These are phyloP conservation scores for Nymphicus hollandicus DNA, from an alignment of 2,113 vertebrate species.

Conservation along the genomic window DNA sequence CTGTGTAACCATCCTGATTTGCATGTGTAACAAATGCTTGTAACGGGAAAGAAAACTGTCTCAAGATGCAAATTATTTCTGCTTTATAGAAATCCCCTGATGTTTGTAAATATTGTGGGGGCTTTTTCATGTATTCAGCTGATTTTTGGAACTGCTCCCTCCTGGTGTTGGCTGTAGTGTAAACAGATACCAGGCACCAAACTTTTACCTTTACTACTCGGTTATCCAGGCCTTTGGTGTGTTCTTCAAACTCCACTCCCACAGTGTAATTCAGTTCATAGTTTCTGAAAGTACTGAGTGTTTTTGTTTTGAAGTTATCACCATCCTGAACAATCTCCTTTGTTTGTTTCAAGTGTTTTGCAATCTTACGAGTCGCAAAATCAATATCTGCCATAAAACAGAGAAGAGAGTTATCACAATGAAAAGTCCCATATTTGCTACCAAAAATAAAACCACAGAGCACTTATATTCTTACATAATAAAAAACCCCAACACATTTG, in stretches of 20 bases:
- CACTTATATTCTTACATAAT: not conserved
- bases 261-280: slow-evolving; percentile 87
- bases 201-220: slow-evolving; percentile 81
- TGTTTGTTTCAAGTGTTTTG: slow-evolving; percentile 84
- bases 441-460: not conserved
- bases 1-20: not conserved
- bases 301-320: slow-evolving; percentile 89
- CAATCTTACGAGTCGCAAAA: slow-evolving; percentile 95
- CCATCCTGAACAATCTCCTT: slow-evolving; percentile 89
- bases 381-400: slow-evolving; percentile 83
- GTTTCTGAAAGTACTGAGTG: slow-evolving; percentile 92
- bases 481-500: not conserved
- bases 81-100: not conserved
- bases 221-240: slow-evolving; percentile 88
- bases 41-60: not conserved
- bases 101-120: not conserved
- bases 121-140: not conserved
- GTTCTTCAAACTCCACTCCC: slow-evolving; percentile 92
- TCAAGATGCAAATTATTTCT: not conserved
- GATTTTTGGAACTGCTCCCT: not conserved
- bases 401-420: not conserved
- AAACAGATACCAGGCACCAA: not conserved
- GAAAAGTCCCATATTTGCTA: not conserved
- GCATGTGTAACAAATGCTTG: not conserved
- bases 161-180: not conserved